These are phyloP conservation scores for Carpatolechia fugitivella DNA, from an alignment of 2,888 invertebrate genomes.

Conservation along the genomic window DNA sequence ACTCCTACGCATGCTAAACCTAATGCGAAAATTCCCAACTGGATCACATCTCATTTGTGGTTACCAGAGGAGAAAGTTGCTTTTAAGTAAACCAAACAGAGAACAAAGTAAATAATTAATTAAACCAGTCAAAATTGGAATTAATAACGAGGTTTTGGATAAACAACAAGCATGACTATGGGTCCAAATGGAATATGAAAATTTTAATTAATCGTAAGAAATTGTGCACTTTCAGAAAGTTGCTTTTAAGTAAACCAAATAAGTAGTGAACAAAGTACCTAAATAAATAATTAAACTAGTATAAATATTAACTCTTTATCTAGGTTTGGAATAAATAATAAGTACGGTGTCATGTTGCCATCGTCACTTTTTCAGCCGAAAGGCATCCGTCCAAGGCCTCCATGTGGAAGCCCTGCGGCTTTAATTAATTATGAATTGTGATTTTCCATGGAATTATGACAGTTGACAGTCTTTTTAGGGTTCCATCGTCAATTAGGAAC, in stretches of 20 bases:
- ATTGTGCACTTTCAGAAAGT: too few relatives aligned
- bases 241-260: neutral
- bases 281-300: slow-evolving; percentile 1
- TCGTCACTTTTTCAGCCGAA: too few relatives aligned
- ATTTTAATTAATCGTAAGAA: too few relatives aligned
- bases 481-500: too few relatives aligned
- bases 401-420: too few relatives aligned
- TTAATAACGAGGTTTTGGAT: neutral
- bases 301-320: slow-evolving; percentile 2
- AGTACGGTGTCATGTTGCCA: too few relatives aligned
- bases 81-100: neutral
- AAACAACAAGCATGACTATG: neutral
- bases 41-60: neutral
- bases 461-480: too few relatives aligned
- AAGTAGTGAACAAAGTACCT: slow-evolving; percentile 1
- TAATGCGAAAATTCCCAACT: neutral
- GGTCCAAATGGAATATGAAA: too few relatives aligned
- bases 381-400: too few relatives aligned
- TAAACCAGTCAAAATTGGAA: neutral
- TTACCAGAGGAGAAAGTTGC: neutral
- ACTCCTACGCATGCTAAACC: neutral
- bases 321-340: neutral
- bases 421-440: too few relatives aligned
- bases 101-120: slow-evolving; percentile 7
- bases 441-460: too few relatives aligned